Evolutionary conservation across 2,113 vertebrate species (phyloP).

Genomic region (Macheiramphus alcinus): DNA sequence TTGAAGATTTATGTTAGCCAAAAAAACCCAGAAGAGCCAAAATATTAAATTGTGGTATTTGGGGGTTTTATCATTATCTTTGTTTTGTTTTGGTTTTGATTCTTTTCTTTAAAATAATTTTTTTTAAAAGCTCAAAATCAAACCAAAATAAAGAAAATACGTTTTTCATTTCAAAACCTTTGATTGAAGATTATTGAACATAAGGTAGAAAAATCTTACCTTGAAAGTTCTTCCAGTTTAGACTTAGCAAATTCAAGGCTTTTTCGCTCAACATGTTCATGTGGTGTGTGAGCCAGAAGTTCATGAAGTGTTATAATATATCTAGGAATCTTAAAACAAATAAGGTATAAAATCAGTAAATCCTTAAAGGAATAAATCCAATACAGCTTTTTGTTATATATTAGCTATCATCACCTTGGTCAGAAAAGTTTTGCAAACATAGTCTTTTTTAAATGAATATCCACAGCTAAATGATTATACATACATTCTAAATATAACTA

Average conservation of each 20-base stretch:
- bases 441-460: background rate
- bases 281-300: conserved; percentile 94
- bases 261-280: conserved; percentile 96
- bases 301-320: conserved; percentile 98
- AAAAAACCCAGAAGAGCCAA: background rate
- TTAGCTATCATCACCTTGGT: background rate
- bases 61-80: background rate
- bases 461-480: background rate
- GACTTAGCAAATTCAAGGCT: conserved; percentile 98
- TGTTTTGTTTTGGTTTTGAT: background rate
- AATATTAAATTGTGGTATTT: background rate
- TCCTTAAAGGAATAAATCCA: background rate
- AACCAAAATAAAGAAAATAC: background rate
- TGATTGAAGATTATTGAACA: background rate
- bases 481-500: background rate
- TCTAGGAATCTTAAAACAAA: conserved; percentile 86
- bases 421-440: background rate
- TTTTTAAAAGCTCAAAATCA: background rate
- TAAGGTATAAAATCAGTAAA: background rate
- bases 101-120: background rate
- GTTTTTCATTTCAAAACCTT: background rate
- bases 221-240: conserved; percentile 95
- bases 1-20: background rate
- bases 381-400: background rate
- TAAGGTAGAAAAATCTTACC: conserved; percentile 67